phyloP scores from a whole-genome alignment of 2,888 invertebrate genomes.

The Siphlonurus alternatus region DNA sequence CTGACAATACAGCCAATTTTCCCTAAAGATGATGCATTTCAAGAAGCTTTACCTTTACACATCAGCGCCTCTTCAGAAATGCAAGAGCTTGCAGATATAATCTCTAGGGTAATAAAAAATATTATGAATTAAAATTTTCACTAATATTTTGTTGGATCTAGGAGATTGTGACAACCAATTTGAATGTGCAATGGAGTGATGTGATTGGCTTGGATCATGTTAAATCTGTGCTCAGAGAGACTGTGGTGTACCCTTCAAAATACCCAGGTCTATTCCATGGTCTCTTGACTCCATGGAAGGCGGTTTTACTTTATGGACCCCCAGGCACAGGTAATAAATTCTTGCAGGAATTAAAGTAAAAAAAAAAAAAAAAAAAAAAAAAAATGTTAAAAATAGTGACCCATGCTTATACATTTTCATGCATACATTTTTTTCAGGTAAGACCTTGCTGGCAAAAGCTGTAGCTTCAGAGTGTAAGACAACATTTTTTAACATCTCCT shows the following conservation, averaged over 20 bases:
- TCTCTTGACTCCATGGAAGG: conserved; percentile 66
- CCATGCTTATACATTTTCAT: neutral
- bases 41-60: neutral
- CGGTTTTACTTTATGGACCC: conserved; percentile 55
- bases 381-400: neutral
- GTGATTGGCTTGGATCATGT: conserved; percentile 59
- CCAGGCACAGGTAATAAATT: conserved; percentile 46
- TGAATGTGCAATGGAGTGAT: conserved; percentile 61
- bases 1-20: neutral
- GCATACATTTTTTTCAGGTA: conserved; percentile 34
- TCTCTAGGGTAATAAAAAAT: conserved; percentile 43
- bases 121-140: neutral
- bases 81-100: conserved; percentile 43
- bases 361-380: too few species aligned
- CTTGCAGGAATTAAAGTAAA: neutral
- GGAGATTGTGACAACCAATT: conserved; percentile 45
- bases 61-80: conserved; percentile 30
- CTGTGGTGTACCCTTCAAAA: conserved; percentile 62
- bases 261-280: conserved; percentile 55
- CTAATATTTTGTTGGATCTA: conserved; percentile 16
- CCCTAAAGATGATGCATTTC: neutral
- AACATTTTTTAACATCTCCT: conserved; percentile 82
- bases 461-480: conserved; percentile 61
- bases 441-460: conserved; percentile 79
- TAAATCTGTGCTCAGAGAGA: conserved; percentile 65